phyloP scores from a whole-genome alignment of 2,888 invertebrate species.

The Limnephilus rhombicus region DNA sequence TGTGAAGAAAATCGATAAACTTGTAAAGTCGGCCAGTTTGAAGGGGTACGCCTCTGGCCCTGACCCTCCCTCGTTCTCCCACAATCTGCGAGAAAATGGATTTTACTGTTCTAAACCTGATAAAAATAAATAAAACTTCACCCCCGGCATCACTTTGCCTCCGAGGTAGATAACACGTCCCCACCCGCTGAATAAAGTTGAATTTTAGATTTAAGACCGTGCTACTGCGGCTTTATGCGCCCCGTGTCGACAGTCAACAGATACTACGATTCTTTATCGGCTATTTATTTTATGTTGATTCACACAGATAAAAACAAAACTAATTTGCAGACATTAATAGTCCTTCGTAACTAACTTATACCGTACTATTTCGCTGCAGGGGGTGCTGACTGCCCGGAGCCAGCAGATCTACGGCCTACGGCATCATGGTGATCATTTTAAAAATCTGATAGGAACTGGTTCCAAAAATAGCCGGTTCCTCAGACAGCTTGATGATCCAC shows the following conservation, averaged over 20 bases:
- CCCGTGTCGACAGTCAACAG: background rate
- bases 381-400: no score
- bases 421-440: no score
- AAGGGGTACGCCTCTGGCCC: background rate
- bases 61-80: conserved; percentile 10
- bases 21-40: background rate
- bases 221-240: conserved; percentile 20
- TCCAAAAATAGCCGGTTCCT: no score
- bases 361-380: background rate
- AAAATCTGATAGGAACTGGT: no score
- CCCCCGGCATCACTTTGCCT: conserved; percentile 50
- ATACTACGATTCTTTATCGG: conserved; percentile 9
- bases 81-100: conserved; percentile 53
- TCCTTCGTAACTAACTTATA: background rate
- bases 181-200: conserved; percentile 40
- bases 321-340: background rate
- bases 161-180: conserved; percentile 42
- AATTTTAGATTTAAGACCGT: conserved; percentile 38
- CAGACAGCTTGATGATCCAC: no score
- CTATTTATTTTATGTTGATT: background rate
- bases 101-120: conserved; percentile 50
- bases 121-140: conserved; percentile 55
- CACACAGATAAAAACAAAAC: background rate
- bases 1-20: background rate
- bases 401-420: no score